Conservation (phyloP, 2,888 invertebrate species). For the Ochropacha duplaris region DNA sequence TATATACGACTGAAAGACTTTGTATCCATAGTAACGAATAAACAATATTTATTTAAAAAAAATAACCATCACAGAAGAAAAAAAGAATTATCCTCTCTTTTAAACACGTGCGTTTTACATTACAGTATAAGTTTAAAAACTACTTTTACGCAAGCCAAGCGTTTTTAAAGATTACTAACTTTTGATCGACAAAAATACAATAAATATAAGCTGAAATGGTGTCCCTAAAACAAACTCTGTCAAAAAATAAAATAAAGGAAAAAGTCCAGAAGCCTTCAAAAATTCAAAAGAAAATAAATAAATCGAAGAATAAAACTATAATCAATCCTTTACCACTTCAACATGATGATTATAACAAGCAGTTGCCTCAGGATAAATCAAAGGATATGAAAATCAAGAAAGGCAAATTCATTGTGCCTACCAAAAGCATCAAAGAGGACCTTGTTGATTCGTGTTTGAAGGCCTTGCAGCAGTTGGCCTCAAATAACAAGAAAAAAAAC, state of each 20-base stretch:
- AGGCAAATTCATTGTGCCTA: constrained; percentile 59
- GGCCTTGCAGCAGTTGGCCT: constrained; percentile 55
- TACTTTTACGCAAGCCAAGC: too few species aligned
- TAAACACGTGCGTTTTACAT: too few species aligned
- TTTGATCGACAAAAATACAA: neutral
- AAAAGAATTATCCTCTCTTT: too few species aligned
- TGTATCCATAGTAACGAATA: too few species aligned
- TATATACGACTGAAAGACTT: too few species aligned
- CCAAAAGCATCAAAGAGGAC: constrained; percentile 54
- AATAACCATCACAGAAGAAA: too few species aligned
- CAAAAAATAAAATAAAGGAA: neutral
- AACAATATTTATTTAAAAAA: too few species aligned
- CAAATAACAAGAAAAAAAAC: constrained; percentile 59
- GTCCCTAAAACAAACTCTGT: constrained; percentile 14
- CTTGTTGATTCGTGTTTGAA: constrained; percentile 52
- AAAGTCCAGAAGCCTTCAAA: constrained; percentile 9
- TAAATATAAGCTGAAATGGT: constrained; percentile 13
- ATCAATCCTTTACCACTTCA: neutral
- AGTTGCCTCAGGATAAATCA: constrained; percentile 3
- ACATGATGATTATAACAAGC: neutral
- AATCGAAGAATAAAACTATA: neutral
- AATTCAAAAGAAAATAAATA: constrained; percentile 18
- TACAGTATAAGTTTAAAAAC: too few species aligned
- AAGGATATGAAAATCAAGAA: constrained; percentile 29
- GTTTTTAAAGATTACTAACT: too few species aligned